These are phyloP conservation scores for Rhinopomastus cyanomelas DNA, from an alignment of 2,113 vertebrate genomes.

Conservation along the genomic window DNA sequence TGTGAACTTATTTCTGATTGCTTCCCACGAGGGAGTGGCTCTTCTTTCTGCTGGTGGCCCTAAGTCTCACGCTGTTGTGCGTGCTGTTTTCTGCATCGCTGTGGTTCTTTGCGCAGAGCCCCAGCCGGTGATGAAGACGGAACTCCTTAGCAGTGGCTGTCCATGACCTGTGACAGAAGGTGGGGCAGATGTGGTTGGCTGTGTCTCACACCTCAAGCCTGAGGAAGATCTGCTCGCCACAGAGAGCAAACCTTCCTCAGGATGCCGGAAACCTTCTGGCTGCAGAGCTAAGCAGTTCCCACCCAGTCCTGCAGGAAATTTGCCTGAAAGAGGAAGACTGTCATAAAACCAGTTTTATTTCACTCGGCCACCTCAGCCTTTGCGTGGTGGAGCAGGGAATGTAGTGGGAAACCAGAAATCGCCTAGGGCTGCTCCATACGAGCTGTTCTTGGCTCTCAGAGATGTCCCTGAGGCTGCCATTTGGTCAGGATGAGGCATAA, in stretches of 20 bases:
- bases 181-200: accelerated
- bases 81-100: not conserved
- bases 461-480: not conserved
- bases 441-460: slow-evolving; percentile 42
- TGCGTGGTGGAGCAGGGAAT: not conserved
- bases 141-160: not conserved
- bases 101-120: not conserved
- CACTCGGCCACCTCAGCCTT: not conserved
- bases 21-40: not conserved
- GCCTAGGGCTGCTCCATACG: not conserved
- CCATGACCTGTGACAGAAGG: not conserved
- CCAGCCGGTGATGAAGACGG: not conserved
- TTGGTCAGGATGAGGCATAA: not conserved
- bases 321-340: not conserved
- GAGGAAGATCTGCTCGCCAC: accelerated
- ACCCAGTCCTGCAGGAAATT: not conserved
- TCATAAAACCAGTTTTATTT: not conserved
- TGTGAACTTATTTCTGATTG: not conserved
- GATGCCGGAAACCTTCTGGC: not conserved
- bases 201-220: not conserved
- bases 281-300: not conserved
- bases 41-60: not conserved
- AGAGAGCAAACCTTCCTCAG: not conserved
- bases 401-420: slow-evolving; percentile 23
- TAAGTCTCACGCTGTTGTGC: not conserved